Conservation (phyloP, 2,113 vertebrate genomes). For the Phodopus roborovskii region DNA sequence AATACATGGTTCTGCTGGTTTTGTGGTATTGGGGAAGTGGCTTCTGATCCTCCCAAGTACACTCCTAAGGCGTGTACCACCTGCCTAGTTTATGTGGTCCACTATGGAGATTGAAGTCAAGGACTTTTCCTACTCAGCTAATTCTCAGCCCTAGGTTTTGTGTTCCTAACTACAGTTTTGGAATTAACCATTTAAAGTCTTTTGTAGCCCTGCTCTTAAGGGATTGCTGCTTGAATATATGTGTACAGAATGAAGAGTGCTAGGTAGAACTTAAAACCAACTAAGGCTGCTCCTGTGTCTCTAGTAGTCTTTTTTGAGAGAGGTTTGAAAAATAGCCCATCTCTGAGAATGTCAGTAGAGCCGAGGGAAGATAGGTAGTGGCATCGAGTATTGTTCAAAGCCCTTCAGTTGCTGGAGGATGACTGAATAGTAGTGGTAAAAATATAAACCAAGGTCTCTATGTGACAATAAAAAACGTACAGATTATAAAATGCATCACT, state of each 20-base stretch:
- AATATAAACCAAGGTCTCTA: neutral
- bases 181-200: conserved; percentile 43
- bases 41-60: neutral
- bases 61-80: no score
- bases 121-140: neutral
- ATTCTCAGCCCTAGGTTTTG: neutral
- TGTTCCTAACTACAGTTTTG: conserved; percentile 4
- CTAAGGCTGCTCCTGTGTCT: neutral
- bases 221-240: neutral
- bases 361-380: neutral
- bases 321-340: neutral
- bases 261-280: neutral
- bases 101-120: neutral
- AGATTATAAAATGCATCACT: neutral
- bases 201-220: neutral
- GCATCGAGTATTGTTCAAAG: neutral
- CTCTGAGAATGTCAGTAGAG: neutral
- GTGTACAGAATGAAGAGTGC: neutral
- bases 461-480: neutral
- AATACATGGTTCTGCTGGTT: neutral
- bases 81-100: neutral
- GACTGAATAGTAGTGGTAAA: neutral
- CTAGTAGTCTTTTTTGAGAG: neutral
- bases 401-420: neutral
- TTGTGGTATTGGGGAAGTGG: neutral